Evolutionary conservation across 1,140 invertebrate species (phyloP).

Genomic region (Nasonia vitripennis): DNA sequence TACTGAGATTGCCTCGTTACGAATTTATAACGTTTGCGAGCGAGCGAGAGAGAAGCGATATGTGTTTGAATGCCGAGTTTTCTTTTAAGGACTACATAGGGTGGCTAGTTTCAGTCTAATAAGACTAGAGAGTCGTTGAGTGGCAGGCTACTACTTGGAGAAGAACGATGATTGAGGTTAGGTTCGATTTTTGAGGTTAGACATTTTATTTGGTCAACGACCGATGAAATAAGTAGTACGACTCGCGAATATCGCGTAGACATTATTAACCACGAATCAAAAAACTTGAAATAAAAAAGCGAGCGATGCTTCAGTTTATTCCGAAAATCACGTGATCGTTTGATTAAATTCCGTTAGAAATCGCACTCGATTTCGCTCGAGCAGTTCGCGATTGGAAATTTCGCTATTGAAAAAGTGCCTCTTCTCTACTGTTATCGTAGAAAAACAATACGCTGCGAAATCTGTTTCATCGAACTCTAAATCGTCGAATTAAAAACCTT

Average conservation of each 20-base stretch:
- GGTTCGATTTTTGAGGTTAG: constrained; percentile 1
- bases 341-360: constrained; percentile 39
- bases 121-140: not conserved
- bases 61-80: not conserved
- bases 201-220: no score
- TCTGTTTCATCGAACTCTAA: no score
- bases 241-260: not conserved
- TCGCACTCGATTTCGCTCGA: constrained; percentile 26
- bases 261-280: not conserved
- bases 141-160: not conserved
- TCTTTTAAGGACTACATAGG: not conserved
- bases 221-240: constrained; percentile 22
- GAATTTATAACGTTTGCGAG: constrained; percentile 17
- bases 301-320: not conserved
- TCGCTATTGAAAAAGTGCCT: not conserved
- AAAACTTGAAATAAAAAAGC: not conserved
- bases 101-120: not conserved
- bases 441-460: no score
- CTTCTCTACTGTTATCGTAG: not conserved
- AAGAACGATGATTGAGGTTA: not conserved
- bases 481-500: not conserved
- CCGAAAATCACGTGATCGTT: not conserved
- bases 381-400: constrained; percentile 18
- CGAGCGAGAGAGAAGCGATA: not conserved
- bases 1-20: constrained; percentile 29